Evolutionary conservation across 2,113 vertebrate genomes (phyloP).

Genomic region (Boleophthalmus pectinirostris): DNA sequence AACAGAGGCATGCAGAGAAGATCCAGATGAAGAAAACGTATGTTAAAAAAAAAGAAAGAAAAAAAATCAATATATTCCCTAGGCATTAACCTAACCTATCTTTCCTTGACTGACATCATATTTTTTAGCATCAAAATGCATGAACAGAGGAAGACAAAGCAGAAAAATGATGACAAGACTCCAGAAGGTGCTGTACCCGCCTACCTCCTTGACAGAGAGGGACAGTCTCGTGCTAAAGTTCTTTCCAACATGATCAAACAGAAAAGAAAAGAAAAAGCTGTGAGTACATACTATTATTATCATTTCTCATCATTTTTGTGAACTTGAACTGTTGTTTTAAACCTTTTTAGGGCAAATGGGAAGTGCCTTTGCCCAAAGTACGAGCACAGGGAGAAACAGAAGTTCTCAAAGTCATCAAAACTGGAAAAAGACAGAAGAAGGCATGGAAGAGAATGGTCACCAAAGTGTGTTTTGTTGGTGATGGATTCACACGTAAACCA

Average conservation of each 20-base stretch:
- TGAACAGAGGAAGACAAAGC: conserved; percentile 93
- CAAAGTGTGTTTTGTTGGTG: conserved; percentile 97
- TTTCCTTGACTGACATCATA: background rate
- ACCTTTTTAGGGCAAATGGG: conserved; percentile 90
- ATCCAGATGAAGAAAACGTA: conserved; percentile 99
- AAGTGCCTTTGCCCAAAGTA: conserved; percentile 96
- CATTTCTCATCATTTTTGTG: background rate
- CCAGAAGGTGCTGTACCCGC: conserved; percentile 94
- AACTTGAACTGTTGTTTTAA: background rate
- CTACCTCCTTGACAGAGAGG: conserved; percentile 94
- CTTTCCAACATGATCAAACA: conserved; percentile 99
- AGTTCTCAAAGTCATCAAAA: conserved; percentile 93
- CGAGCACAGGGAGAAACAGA: conserved; percentile 97
- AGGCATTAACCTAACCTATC: background rate
- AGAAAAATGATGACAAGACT: conserved; percentile 94
- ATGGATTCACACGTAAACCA: conserved; percentile 96
- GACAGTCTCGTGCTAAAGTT: conserved; percentile 91
- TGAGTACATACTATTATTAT: conserved; percentile 72
- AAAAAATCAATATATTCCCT: background rate
- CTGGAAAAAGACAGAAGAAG: conserved; percentile 97
- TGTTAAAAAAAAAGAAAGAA: conserved; percentile 67
- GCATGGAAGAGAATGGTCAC: conserved; percentile 99
- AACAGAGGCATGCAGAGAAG: conserved; percentile 95
- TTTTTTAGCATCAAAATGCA: conserved; percentile 93
- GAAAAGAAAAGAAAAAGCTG: conserved; percentile 98